Evolutionary conservation across 2,797 vertebrate species (phyloP), one percentile per base, ranked within the genome.

Genomic region (Coluber constrictor): DNA sequence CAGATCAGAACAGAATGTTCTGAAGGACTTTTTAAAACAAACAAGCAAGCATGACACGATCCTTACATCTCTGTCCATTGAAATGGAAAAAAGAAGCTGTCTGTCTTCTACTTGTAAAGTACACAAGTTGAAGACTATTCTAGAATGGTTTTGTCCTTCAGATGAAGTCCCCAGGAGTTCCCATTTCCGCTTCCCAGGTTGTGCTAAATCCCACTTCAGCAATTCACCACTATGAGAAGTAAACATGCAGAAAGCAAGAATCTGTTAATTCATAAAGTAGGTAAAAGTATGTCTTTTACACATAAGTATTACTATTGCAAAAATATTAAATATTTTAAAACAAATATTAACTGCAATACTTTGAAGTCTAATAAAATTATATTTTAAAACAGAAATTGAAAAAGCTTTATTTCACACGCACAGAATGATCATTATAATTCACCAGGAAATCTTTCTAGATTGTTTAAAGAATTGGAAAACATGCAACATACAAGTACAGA

Each of bases 71-170:
- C 98, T 97, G 96, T 99, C 99, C 98, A 99, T 99, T 90, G 99
- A 99, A 61, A 98, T 99, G 96, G 98, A 99, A 95, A 99, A 93
- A 51, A 99, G 98, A 55, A 99, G 97, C 92, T 98, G 97, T n/a
- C 87, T 97, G 96, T 96, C 98, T 90, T 98, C 97, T 8, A 95
- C 95, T 20, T 94, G 94, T 74, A 98, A 94, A 0, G 98, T 98
- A 93, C 98, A 98, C 94, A 98, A 97, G 95, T 99, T 99, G 98
- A 99, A 99, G 91, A 99, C 98, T 87, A 99, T 99, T 9, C 99
- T 97, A 94, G 97, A 98, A 96, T 99, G 99, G 94, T 99, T 99
- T 92, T 99, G 99, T 86, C 98, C 98, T 88, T 99, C 99, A 0
- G 98, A 97, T 0, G 98, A 97, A 1, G 98, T 92, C 89, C 99